Evolutionary conservation across 2,888 invertebrate genomes (phyloP).

Genomic region (Punctoribates punctum): DNA sequence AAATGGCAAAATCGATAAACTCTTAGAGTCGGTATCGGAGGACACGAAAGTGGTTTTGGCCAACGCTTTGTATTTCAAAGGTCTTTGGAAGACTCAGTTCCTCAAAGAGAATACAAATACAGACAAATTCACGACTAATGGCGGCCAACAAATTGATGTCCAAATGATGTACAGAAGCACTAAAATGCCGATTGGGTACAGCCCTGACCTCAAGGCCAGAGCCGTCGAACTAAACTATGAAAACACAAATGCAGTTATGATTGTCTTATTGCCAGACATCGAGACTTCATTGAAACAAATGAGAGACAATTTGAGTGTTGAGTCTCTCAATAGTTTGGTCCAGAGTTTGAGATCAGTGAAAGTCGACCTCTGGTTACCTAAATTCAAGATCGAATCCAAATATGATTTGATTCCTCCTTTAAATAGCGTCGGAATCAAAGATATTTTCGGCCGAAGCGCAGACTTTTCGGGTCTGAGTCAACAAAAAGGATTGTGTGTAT

Average conservation of each 20-base stretch:
- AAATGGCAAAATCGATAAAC: constrained; percentile 44
- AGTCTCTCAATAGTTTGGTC: not conserved
- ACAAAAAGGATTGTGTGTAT: constrained; percentile 5
- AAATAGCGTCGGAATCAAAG: constrained; percentile 14
- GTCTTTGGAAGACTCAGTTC: constrained; percentile 18
- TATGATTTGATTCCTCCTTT: constrained; percentile 21
- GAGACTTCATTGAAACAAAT: not conserved
- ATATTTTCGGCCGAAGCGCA: constrained; percentile 14
- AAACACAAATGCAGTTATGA: constrained; percentile 26
- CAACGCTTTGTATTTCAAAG: constrained; percentile 32
- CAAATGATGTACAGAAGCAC: not conserved
- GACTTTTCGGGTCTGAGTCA: not conserved
- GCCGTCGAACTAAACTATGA: constrained; percentile 16
- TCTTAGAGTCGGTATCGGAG: constrained; percentile 42
- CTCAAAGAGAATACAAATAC: constrained; percentile 48
- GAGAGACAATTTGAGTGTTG: not conserved
- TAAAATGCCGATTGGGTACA: not conserved
- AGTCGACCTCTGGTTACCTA: constrained; percentile 35
- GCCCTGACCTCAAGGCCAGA: not conserved
- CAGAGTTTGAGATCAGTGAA: not conserved
- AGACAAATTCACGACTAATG: constrained; percentile 31
- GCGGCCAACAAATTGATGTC: not conserved
- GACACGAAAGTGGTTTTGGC: constrained; percentile 48
- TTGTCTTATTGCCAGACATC: constrained; percentile 37
- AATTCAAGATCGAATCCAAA: constrained; percentile 35